A percentile compares a stretch with the other conserved stretches of the same genome.
Conservation (phyloP, 2,888 invertebrate species). For the Gerris lacustris region DNA sequence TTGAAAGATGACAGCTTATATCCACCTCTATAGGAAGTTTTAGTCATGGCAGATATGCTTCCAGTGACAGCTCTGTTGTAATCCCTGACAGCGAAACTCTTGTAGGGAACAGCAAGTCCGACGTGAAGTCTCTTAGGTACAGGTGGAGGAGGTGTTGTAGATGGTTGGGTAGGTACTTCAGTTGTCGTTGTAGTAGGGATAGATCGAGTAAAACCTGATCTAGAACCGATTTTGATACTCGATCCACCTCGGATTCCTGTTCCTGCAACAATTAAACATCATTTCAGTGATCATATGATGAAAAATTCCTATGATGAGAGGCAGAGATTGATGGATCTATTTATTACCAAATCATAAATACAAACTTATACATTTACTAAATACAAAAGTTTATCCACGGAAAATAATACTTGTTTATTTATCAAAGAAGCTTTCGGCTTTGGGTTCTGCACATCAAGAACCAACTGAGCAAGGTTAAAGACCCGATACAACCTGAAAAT, state of each 20-base stretch:
- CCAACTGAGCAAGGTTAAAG: no score
- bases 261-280: no score
- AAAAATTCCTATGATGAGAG: no score
- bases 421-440: no score
- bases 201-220: slow-evolving; percentile 7
- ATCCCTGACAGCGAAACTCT: slow-evolving; percentile 58
- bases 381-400: no score
- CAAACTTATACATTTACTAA: no score
- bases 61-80: slow-evolving; percentile 55
- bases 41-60: slow-evolving; percentile 52
- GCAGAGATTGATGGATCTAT: no score
- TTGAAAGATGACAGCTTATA: slow-evolving; percentile 53
- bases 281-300: no score
- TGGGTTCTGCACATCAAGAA: no score
- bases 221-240: slow-evolving; percentile 15
- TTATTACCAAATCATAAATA: no score
- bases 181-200: slow-evolving; percentile 7
- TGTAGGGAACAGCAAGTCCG: slow-evolving; percentile 64
- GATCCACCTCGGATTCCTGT: background rate
- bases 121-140: slow-evolving; percentile 46
- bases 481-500: no score
- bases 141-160: slow-evolving; percentile 26
- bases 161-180: background rate
- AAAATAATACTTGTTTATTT: no score
- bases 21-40: slow-evolving; percentile 37